Base-by-base conservation (phyloP, 2,888 invertebrate genomes). In the Drosophila helvetica region DNA sequence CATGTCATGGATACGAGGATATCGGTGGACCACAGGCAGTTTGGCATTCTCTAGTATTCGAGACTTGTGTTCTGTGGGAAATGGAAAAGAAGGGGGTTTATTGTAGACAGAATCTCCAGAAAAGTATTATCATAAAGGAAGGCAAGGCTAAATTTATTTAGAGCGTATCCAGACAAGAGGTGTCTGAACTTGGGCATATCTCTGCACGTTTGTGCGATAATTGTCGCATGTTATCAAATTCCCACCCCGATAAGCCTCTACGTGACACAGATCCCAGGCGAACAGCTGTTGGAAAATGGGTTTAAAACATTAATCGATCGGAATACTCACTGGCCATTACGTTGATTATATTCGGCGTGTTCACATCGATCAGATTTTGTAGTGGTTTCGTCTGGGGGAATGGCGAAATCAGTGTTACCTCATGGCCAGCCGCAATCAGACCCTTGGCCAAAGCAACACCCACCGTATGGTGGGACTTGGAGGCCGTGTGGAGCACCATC, bases 341-440 rank as follows among this genome's bases (percentile, higher is more conserved):
- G 19, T 52, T 10, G 5, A 78, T 61, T 9, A 66, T 60, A n/a
- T 56, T 59, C 2, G 86, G 77, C 6, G 74, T 65, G 18, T 65
- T 27, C 3, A 90, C 69, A 68, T 90, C 85, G 0, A 74, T 72
- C 55, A 88, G 88, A 59, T 90, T 90, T 22, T 78, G 73, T 0
- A 89, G 25, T 0, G 87, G 82, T 1, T 86, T 78, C 50, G 86
- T 81, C 45, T 85, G 84, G 2, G 90, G 89, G 79, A 88, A 90
- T 9, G 90, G 80, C 4, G 90, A 88, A 27, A 91, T 79, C 0
- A 91, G 70, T 0, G 90, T 91, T 1, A 92, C 89, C 9, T 92
- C 80, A 73, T 92, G 92, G 0, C 92, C 92, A 2, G 88, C 80
- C 10, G 75, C 74, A 1, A 86, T 88, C 27, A 93, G 75, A 1